Conservation (phyloP, 2,797 vertebrate genomes). For the Pseudomugil gertrudae region DNA sequence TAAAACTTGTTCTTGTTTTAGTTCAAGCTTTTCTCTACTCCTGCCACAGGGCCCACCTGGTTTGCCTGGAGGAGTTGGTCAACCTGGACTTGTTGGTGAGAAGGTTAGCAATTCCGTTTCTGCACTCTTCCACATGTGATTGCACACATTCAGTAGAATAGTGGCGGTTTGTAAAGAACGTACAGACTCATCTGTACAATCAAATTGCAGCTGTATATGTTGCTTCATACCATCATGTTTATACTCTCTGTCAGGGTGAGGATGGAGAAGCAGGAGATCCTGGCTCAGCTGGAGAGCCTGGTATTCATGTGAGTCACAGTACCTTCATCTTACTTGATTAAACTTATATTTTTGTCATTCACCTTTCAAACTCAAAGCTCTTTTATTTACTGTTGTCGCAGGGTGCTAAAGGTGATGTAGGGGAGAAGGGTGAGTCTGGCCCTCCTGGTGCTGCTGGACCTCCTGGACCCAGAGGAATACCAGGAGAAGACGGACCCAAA, state of each 20-base stretch:
- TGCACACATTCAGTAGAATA: conserved; percentile 6
- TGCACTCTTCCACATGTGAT: conserved; percentile 1
- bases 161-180: conserved; percentile 2
- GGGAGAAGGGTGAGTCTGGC: conserved; percentile 91
- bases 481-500: conserved; percentile 92
- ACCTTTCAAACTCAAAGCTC: conserved; percentile 7
- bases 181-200: neutral
- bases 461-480: conserved; percentile 86
- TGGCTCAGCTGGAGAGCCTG: conserved; percentile 83
- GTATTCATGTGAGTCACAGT: conserved; percentile 82
- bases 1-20: conserved; percentile 47
- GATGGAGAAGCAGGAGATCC: conserved; percentile 89
- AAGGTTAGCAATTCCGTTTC: conserved; percentile 83
- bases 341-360: neutral
- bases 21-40: conserved; percentile 44
- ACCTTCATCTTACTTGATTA: conserved; percentile 3
- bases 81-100: conserved; percentile 89
- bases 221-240: conserved; percentile 7
- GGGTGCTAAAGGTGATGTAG: conserved; percentile 88
- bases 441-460: conserved; percentile 87
- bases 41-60: conserved; percentile 84
- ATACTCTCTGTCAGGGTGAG: conserved; percentile 86
- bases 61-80: conserved; percentile 86
- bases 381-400: conserved; percentile 56
- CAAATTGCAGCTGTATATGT: neutral